phyloP scores from a whole-genome alignment of 1,140 invertebrate genomes.

The Cyrtorhinus lividipennis region DNA sequence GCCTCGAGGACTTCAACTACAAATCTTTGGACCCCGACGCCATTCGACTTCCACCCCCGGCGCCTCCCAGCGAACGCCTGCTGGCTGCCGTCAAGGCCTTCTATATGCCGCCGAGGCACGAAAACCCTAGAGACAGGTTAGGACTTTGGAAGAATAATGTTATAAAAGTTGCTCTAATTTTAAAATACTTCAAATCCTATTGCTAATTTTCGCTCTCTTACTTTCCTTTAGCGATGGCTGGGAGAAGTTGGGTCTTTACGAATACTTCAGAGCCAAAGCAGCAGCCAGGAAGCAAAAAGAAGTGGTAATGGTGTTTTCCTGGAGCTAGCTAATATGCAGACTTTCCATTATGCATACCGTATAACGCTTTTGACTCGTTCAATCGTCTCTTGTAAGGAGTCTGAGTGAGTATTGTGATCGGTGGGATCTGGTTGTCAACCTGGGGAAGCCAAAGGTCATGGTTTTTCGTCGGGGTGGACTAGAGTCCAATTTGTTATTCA shows the following conservation, averaged over 20 bases:
- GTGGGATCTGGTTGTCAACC: too few species aligned
- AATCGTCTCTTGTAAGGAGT: too few species aligned
- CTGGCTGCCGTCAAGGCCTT: slow-evolving; percentile 89
- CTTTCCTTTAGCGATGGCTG: slow-evolving; percentile 71
- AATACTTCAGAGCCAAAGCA: slow-evolving; percentile 95
- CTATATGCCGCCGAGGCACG: slow-evolving; percentile 83
- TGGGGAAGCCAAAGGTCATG: too few species aligned
- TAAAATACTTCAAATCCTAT: too few species aligned
- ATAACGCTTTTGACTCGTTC: not conserved
- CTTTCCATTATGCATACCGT: not conserved
- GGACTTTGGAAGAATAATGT: slow-evolving; percentile 22
- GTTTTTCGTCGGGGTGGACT: too few species aligned
- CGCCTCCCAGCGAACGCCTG: slow-evolving; percentile 80
- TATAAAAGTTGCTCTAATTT: not conserved
- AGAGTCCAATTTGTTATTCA: too few species aligned
- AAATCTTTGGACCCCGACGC: slow-evolving; percentile 75
- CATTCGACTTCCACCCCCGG: slow-evolving; percentile 81
- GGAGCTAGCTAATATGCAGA: not conserved
- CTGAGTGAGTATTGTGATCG: too few species aligned
- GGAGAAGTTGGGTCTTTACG: slow-evolving; percentile 92
- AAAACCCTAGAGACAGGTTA: slow-evolving; percentile 84
- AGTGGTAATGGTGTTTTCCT: slow-evolving; percentile 19
- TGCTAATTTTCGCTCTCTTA: not conserved
- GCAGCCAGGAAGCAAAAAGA: slow-evolving; percentile 77
- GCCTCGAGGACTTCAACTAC: slow-evolving; percentile 81